phyloP scores from a whole-genome alignment of 2,888 invertebrate genomes.

The Athrips mouffetella region DNA sequence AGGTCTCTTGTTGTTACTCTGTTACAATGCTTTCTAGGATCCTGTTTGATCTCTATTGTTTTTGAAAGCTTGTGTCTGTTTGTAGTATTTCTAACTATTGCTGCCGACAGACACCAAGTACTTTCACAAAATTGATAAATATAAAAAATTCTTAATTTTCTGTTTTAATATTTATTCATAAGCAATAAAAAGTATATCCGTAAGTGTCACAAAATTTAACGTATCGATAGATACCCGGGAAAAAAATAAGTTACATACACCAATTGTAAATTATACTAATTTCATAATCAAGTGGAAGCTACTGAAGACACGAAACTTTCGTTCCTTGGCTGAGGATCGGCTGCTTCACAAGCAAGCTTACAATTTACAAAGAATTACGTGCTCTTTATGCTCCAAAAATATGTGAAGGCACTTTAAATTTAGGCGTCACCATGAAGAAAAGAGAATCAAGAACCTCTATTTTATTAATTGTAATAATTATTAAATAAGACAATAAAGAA shows the following conservation, averaged over 20 bases:
- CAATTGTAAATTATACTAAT: slow-evolving; percentile 46
- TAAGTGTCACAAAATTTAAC: slow-evolving; percentile 67
- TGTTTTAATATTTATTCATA: slow-evolving; percentile 71
- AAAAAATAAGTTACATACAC: slow-evolving; percentile 50
- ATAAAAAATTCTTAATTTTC: slow-evolving; percentile 34
- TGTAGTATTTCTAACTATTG: no score
- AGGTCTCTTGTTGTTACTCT: no score
- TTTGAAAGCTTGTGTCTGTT: no score
- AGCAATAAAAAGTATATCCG: slow-evolving; percentile 74
- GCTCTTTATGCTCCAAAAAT: slow-evolving; percentile 44
- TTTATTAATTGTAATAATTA: background rate
- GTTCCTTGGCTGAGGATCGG: slow-evolving; percentile 35
- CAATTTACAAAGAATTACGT: slow-evolving; percentile 28
- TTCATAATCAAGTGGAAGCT: slow-evolving; percentile 54
- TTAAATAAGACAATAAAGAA: no score
- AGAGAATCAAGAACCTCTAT: background rate
- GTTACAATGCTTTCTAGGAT: no score
- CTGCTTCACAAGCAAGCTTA: slow-evolving; percentile 29
- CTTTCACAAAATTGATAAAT: slow-evolving; percentile 25
- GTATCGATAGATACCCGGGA: slow-evolving; percentile 44
- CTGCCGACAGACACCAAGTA: no score
- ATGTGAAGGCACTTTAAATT: slow-evolving; percentile 69
- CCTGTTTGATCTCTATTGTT: no score
- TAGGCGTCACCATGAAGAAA: slow-evolving; percentile 35
- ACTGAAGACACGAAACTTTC: slow-evolving; percentile 40